These are phyloP conservation scores for Sinosuthora webbiana DNA, from an alignment of 2,113 vertebrate genomes.

Conservation along the genomic window DNA sequence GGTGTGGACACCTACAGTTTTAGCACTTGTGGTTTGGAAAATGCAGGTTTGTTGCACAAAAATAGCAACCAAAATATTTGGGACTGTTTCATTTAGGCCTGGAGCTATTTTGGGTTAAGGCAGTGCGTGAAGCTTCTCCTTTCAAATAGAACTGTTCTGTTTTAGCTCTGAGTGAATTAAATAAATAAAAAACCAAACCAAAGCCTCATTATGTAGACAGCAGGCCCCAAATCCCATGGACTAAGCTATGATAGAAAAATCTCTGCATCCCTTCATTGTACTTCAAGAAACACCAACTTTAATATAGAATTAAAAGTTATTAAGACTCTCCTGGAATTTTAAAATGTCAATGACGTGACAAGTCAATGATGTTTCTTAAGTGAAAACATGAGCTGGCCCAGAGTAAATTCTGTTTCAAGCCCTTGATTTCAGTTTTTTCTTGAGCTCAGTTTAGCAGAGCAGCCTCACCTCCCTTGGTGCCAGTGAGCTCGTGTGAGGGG, in stretches of 20 bases:
- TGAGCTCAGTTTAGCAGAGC: neutral
- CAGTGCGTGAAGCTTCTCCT: neutral
- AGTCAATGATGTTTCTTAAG: neutral
- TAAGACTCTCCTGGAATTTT: neutral
- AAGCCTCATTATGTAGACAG: neutral
- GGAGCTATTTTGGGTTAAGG: neutral
- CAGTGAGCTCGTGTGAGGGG: fast-evolving
- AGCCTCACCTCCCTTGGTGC: neutral
- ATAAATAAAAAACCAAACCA: neutral
- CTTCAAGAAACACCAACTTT: neutral
- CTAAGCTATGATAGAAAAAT: neutral
- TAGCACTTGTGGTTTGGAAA: neutral
- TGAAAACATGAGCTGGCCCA: neutral
- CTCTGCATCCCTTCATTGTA: neutral
- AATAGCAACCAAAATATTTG: neutral
- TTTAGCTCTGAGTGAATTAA: neutral
- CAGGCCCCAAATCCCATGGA: neutral
- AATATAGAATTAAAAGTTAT: neutral
- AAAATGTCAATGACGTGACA: neutral
- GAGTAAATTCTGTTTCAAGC: neutral
- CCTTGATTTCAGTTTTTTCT: neutral
- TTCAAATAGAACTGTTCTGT: neutral
- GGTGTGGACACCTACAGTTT: neutral
- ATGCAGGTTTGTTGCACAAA: neutral
- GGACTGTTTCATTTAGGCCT: neutral